These are phyloP conservation scores for Puntigrus tetrazona DNA, from an alignment of 2,113 vertebrate genomes.

Conservation along the genomic window DNA sequence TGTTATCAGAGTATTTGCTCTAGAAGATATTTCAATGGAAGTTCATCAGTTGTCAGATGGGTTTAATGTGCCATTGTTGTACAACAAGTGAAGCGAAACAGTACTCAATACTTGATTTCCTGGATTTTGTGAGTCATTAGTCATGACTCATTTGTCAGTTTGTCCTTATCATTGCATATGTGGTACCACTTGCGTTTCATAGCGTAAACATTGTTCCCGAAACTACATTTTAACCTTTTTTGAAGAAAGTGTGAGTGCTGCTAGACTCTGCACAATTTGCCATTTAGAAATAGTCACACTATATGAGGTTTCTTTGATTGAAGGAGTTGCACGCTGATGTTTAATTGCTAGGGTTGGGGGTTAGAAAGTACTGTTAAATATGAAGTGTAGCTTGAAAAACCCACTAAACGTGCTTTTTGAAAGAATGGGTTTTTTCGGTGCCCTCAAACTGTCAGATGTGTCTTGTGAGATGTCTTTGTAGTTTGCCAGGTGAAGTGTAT, in stretches of 20 bases:
- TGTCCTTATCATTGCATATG: not conserved
- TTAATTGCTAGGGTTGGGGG: not conserved
- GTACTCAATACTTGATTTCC: not conserved
- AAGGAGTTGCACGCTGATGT: not conserved
- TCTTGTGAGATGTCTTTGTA: constrained; percentile 29
- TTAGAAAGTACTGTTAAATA: not conserved
- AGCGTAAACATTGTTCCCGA: not conserved
- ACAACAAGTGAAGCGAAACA: not conserved
- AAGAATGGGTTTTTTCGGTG: not conserved
- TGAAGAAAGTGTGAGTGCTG: not conserved
- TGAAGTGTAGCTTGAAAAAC: not conserved
- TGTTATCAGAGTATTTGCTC: not conserved
- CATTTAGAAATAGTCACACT: not conserved
- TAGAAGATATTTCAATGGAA: not conserved
- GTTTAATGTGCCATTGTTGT: not conserved
- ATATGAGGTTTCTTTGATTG: not conserved
- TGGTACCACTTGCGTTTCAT: not conserved
- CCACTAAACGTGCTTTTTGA: not conserved
- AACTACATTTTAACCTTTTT: not conserved
- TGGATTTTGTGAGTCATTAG: constrained; percentile 9
- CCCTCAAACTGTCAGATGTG: constrained; percentile 28
- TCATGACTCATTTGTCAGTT: no score
- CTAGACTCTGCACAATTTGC: not conserved
- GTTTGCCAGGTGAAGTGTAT: constrained; percentile 9
- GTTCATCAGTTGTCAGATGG: not conserved